These are phyloP conservation scores for Cerastis rubricosa DNA, from an alignment of 2,888 invertebrate species.

Conservation along the genomic window DNA sequence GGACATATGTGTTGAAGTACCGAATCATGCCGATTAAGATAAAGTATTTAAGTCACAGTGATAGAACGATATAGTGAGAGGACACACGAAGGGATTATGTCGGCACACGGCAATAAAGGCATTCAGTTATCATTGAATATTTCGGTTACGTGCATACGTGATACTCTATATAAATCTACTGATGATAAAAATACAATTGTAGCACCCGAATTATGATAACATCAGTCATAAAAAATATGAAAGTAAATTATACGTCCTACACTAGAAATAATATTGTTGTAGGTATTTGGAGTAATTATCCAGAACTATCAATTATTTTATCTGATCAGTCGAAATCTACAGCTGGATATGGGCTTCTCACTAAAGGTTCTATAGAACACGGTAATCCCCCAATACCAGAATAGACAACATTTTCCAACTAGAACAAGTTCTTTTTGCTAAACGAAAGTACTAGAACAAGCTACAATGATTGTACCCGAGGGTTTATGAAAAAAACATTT, in stretches of 20 bases:
- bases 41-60: background rate
- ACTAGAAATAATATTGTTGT: background rate
- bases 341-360: background rate
- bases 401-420: background rate
- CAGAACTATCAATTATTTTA: background rate
- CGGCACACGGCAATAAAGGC: background rate
- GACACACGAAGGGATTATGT: background rate
- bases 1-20: background rate
- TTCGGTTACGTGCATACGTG: constrained; percentile 34
- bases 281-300: background rate
- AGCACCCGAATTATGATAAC: constrained; percentile 4
- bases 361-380: too few species aligned
- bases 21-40: background rate
- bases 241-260: background rate
- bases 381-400: background rate
- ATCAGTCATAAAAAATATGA: constrained; percentile 11
- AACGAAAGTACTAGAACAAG: background rate
- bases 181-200: constrained; percentile 36
- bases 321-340: background rate
- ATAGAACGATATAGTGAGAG: background rate
- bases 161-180: background rate
- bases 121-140: constrained; percentile 6
- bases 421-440: background rate
- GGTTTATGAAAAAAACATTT: constrained; percentile 10
- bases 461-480: background rate